Evolutionary conservation across 2,797 vertebrate species (phyloP).

Genomic region (Rhinogobio ventralis): DNA sequence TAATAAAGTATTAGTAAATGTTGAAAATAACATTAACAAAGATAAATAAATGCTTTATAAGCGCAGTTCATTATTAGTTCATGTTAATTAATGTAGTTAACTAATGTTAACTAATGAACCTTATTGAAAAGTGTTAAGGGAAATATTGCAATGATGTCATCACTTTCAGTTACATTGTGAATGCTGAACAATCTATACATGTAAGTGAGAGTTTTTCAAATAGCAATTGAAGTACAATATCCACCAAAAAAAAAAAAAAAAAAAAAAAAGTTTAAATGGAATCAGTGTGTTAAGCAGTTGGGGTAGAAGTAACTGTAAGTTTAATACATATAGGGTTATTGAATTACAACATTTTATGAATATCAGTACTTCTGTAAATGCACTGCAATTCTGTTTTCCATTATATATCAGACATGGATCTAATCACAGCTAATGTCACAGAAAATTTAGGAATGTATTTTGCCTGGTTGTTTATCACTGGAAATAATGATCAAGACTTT

Average conservation of each 20-base stretch:
- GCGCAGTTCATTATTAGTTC: no score
- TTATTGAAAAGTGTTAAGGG: no score
- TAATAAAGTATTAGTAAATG: no score
- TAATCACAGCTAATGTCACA: slow-evolving; percentile 6
- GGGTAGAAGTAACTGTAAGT: not conserved
- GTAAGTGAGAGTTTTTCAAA: not conserved
- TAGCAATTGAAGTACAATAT: not conserved
- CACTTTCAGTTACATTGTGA: not conserved
- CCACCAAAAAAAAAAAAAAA: not conserved
- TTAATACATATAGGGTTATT: not conserved
- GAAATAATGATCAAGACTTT: slow-evolving; percentile 7
- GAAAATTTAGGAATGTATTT: not conserved
- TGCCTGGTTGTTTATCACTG: slow-evolving; percentile 13
- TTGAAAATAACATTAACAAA: no score
- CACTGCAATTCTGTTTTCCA: not conserved
- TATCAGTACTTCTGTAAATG: not conserved
- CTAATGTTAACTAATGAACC: no score
- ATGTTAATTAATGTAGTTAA: no score
- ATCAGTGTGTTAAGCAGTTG: not conserved
- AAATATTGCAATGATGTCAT: not conserved
- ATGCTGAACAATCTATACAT: not conserved
- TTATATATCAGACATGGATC: not conserved
- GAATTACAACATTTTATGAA: not conserved
- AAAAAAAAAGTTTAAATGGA: not conserved
- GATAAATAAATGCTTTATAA: no score